Percentiles rank a stretch among this genome's conserved stretches.
phyloP scores from a whole-genome alignment of 2,113 vertebrate genomes.

The Loxodonta africana region DNA sequence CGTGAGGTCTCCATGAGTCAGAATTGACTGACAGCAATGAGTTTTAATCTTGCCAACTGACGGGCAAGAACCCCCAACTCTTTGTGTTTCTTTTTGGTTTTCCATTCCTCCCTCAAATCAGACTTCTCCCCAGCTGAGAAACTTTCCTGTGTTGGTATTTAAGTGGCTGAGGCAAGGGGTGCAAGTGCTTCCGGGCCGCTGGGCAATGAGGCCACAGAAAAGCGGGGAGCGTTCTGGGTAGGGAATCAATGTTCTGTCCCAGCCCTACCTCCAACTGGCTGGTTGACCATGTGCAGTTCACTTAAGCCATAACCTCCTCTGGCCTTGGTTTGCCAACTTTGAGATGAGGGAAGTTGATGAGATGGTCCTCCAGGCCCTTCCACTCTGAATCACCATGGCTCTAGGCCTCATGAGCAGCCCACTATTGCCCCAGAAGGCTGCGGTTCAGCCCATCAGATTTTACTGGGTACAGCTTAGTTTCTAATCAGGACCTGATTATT shows the following conservation, averaged over 20 bases:
- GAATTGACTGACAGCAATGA: too few relatives aligned
- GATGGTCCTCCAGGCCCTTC: neutral
- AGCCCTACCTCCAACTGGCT: neutral
- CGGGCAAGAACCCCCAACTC: neutral
- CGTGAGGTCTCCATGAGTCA: too few relatives aligned
- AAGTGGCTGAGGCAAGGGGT: neutral
- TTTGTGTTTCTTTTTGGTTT: neutral
- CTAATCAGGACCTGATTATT: neutral
- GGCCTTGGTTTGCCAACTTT: neutral
- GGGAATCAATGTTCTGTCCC: neutral
- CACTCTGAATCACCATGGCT: neutral
- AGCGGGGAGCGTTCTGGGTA: neutral
- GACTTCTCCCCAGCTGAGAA: neutral
- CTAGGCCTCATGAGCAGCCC: neutral
- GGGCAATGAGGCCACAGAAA: neutral
- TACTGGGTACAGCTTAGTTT: too few relatives aligned
- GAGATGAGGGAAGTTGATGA: neutral
- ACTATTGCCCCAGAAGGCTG: neutral
- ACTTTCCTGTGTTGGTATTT: too few relatives aligned
- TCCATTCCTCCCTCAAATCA: neutral
- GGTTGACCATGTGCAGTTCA: neutral
- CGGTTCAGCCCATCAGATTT: neutral
- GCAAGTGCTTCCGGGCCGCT: neutral
- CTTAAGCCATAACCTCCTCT: neutral
- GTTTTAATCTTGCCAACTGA: neutral